Base-by-base conservation (phyloP, 1,140 invertebrate species). In the Aleiodes sp. region DNA sequence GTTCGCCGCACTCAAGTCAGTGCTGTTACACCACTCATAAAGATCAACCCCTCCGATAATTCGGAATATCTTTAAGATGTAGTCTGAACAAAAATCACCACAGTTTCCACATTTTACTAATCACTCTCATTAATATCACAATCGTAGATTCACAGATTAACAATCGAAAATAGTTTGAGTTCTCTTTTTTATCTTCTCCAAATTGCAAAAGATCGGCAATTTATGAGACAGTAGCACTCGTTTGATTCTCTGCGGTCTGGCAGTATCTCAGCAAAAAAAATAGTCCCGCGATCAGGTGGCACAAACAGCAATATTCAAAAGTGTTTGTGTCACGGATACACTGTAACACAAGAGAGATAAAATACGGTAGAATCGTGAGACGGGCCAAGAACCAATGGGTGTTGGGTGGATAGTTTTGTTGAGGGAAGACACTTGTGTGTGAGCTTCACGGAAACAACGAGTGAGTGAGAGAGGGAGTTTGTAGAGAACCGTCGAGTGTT, bases 241-340 rank as follows among this genome's bases (percentile, higher is more conserved):
- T 76, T 82, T 83, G 14, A 52, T 80, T 82, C 80, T 83, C 80
- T 78, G 79, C 76, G 78, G 79, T 79, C 76, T 75, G 80, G 78
- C 78, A 78, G 78, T 82, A 82, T 82, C 78, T 84, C 82, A 84
- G 76, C 81, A 79, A 79, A 81, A 82, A 84, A 83, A 82, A 84
- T 78, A 75, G 81, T 83, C 77, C 74, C 81, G 78, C 80, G 80
- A 83, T 83, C 82, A 82, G 81, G 80, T 84, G 81, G 82, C 82
- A 70, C 52, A 28, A 35, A 41, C 56, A 78, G 46, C 21, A 52
- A 12, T 16, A 43, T 52, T 24, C 21, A 14, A 24, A n/a, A 56
- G 19, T 56, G 24, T 56, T 56, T 56, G 21, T 56, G 21, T 56
- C 24, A 56, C 24, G 28, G 24, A 59, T 59, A 31, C 16, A 56